These are phyloP conservation scores for Onychorhynchus coronatus DNA, from an alignment of 2,113 vertebrate genomes.

Conservation along the genomic window DNA sequence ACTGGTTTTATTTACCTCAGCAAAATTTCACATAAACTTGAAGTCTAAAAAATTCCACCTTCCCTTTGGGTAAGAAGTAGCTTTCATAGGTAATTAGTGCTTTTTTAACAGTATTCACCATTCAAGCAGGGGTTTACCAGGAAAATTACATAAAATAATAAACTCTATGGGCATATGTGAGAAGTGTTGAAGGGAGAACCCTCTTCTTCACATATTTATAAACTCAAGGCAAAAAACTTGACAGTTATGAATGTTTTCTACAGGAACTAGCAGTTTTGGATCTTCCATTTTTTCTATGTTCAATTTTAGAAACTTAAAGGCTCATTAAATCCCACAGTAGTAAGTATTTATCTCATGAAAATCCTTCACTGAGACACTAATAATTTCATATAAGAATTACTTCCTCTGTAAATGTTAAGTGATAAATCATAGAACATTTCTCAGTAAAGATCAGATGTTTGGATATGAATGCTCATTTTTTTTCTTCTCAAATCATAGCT, in stretches of 20 bases:
- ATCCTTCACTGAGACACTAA: not conserved
- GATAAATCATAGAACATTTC: not conserved
- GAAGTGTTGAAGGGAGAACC: slow-evolving; percentile 20
- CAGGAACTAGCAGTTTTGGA: not conserved
- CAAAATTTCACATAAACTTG: not conserved
- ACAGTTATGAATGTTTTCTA: not conserved
- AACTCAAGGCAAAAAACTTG: not conserved
- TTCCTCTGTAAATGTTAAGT: not conserved
- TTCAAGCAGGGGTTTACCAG: not conserved
- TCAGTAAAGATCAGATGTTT: not conserved
- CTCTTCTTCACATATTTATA: not conserved
- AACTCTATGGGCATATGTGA: not conserved
- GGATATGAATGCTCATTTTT: not conserved
- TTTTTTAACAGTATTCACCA: not conserved
- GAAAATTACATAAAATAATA: not conserved
- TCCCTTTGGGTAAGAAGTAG: not conserved
- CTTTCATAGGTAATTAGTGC: not conserved
- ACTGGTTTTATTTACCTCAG: not conserved
- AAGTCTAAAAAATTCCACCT: not conserved
- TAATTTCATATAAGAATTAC: not conserved
- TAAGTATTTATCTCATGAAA: not conserved
- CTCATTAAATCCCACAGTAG: not conserved
- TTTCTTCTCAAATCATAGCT: not conserved
- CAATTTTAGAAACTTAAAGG: not conserved
- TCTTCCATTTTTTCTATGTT: not conserved